Base-by-base conservation (phyloP, 2,797 vertebrate genomes). In the Urocyon cinereoargenteus region DNA sequence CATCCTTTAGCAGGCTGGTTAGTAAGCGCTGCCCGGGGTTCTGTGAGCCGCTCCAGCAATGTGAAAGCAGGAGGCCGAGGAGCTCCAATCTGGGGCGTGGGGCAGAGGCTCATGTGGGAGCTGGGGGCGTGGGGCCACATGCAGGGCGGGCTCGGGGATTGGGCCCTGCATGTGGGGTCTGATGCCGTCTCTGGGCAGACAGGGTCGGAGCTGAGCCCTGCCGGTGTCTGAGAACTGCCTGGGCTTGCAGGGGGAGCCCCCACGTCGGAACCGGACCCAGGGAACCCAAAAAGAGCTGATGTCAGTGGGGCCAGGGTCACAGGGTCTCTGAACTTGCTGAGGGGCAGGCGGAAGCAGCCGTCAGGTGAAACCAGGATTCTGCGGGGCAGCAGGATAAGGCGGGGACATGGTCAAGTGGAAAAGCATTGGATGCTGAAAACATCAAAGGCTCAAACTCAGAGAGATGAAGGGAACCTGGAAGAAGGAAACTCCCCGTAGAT, bases 121-220 rank as follows among this genome's bases (percentile, higher is more conserved):
- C 31, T 31, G 3, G 64, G 64, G 64, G 64, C 16, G 8, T n/a
- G 64, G 3, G 7, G 31, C 31, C 2, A n/a, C n/a, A n/a, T 59
- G n/a, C 7, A 8, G 66, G 66, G 66, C 4, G 18, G n/a, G 18
- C n/a, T 34, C 11, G n/a, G 10, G 64, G 61, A 16, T 16, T 66
- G 64, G 3, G 64, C 31, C 64, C 31, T 15, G 14, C 40, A 40
- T 28, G 24, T 7, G 40, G 40, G 8, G 45, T 31, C 73, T 4
- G 26, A 19, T 34, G n/a, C n/a, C 4, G 1, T 21, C n/a, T 34
- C 66, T 1, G 2, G 18, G n/a, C n/a, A 19, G 66, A n/a, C 0
- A 2, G 66, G 9, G n/a, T 34, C 66, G 11, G 66, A 68, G 18
- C 66, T 34, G 18, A 68, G 34, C 31, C n/a, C 66, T 19, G 4